Conservation (phyloP, 2,113 vertebrate genomes). For the Hippocampus comes region DNA sequence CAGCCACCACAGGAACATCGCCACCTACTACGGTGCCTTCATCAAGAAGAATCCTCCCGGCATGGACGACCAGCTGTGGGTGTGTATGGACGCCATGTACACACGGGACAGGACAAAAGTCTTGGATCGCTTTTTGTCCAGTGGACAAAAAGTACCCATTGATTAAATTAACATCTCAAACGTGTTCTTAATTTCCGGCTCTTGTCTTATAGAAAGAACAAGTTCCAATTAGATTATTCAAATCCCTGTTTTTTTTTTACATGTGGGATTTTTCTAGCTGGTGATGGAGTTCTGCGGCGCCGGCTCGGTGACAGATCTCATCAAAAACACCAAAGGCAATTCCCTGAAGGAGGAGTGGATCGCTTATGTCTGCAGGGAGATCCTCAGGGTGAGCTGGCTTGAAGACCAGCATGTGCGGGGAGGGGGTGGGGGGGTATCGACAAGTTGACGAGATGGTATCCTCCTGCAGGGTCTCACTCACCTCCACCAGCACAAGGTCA, state of each 20-base stretch:
- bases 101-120: too few relatives aligned
- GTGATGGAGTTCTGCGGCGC: slow-evolving; percentile 99
- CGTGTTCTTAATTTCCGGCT: too few relatives aligned
- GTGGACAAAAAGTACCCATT: too few relatives aligned
- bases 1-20: slow-evolving; percentile 93
- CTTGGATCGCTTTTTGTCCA: too few relatives aligned
- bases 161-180: too few relatives aligned
- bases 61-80: slow-evolving; percentile 97
- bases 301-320: slow-evolving; percentile 94
- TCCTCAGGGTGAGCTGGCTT: slow-evolving; percentile 80
- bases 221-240: too few relatives aligned
- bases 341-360: slow-evolving; percentile 98
- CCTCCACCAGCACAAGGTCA: slow-evolving; percentile 98
- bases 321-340: slow-evolving; percentile 99
- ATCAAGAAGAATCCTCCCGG: slow-evolving; percentile 98
- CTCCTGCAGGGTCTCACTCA: slow-evolving; percentile 89
- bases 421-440: too few relatives aligned
- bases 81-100: slow-evolving; percentile 36
- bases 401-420: too few relatives aligned
- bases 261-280: slow-evolving; percentile 67
- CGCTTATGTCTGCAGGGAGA: slow-evolving; percentile 97
- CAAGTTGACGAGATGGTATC: too few relatives aligned
- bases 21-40: slow-evolving; percentile 96
- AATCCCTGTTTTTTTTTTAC: too few relatives aligned
- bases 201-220: too few relatives aligned